A percentile compares a stretch with the other conserved stretches of the same genome.
These are phyloP conservation scores for Copidosoma aretas DNA, from an alignment of 2,888 invertebrate species.

Conservation along the genomic window DNA sequence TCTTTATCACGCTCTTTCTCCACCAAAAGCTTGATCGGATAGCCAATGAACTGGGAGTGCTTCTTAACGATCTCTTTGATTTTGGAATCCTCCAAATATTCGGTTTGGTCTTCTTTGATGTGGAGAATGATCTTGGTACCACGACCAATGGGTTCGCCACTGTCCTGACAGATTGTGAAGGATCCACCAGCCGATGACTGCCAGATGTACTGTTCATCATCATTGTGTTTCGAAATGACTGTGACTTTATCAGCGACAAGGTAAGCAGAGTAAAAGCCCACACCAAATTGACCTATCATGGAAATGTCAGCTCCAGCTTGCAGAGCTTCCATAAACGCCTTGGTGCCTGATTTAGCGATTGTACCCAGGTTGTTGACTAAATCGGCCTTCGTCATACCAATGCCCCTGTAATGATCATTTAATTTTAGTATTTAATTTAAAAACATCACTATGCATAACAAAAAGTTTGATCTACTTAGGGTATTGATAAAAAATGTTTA, in stretches of 20 bases:
- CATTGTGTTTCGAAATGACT: slow-evolving; percentile 95
- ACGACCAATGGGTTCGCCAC: slow-evolving; percentile 81
- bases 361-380: slow-evolving; percentile 98
- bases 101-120: slow-evolving; percentile 95
- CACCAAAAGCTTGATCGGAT: slow-evolving; percentile 93
- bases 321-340: slow-evolving; percentile 99
- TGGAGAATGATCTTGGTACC: slow-evolving; percentile 94
- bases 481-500: too few relatives aligned
- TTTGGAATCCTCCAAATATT: slow-evolving; percentile 92
- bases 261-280: slow-evolving; percentile 99
- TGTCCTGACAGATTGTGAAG: slow-evolving; percentile 86
- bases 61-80: slow-evolving; percentile 98
- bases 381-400: slow-evolving; percentile 99
- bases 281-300: slow-evolving; percentile 99
- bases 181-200: slow-evolving; percentile 98
- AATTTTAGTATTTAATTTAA: slow-evolving; percentile 18
- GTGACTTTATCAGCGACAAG: slow-evolving; percentile 93
- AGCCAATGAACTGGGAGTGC: slow-evolving; percentile 98
- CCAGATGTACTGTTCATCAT: slow-evolving; percentile 98
- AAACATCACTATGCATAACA: too few relatives aligned
- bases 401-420: slow-evolving; percentile 65
- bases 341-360: slow-evolving; percentile 99
- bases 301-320: slow-evolving; percentile 99
- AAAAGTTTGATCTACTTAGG: too few relatives aligned
- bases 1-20: slow-evolving; percentile 98